These are phyloP conservation scores for Chelonia mydas DNA, from an alignment of 2,797 vertebrate genomes.

Conservation along the genomic window DNA sequence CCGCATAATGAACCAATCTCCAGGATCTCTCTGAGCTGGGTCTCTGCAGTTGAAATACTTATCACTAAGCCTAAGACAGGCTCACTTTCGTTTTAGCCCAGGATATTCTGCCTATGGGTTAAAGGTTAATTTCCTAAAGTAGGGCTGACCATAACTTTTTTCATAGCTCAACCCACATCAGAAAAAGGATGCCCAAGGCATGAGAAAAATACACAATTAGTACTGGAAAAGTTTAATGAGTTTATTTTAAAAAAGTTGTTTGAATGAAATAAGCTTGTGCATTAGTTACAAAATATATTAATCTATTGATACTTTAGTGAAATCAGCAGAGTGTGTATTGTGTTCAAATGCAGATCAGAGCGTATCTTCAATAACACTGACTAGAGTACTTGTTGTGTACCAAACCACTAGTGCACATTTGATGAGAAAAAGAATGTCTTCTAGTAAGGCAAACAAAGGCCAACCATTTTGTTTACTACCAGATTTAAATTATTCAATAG, in stretches of 20 bases:
- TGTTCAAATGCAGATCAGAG: conserved; percentile 28
- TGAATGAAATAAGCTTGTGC: conserved; percentile 51
- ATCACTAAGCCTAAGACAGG: too few species aligned
- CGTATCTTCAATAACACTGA: neutral
- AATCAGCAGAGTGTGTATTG: neutral
- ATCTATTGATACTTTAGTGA: neutral
- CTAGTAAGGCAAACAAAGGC: neutral
- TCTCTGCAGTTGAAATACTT: neutral
- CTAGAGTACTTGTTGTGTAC: neutral
- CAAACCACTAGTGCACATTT: neutral
- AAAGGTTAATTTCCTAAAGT: neutral
- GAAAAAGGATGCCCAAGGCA: neutral
- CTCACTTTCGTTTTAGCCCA: neutral
- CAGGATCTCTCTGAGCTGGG: neutral
- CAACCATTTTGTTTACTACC: neutral
- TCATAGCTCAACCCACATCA: neutral
- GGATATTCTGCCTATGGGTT: neutral
- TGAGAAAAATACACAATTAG: conserved; percentile 15
- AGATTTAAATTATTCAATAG: conserved; percentile 6
- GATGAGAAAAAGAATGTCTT: neutral
- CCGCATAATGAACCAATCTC: neutral
- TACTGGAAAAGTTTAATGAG: conserved; percentile 9
- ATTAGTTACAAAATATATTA: conserved; percentile 70
- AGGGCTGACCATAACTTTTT: neutral
- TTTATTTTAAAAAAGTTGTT: conserved; percentile 57